A percentile compares a stretch with the other conserved stretches of the same genome.
Conservation (phyloP, 2,113 vertebrate genomes). For the Megatriorchis doriae region DNA sequence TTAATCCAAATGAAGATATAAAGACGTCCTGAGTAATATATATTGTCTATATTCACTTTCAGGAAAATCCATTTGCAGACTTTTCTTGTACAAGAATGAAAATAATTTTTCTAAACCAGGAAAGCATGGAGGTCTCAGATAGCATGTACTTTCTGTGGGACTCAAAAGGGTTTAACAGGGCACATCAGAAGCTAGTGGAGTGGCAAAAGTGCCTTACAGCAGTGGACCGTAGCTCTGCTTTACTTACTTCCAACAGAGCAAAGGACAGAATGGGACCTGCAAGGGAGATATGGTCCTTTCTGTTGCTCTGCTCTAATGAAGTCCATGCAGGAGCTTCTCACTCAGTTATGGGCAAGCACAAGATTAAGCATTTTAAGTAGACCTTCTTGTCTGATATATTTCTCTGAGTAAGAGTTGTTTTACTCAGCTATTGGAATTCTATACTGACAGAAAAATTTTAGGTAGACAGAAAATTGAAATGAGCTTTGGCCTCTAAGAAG, state of each 20-base stretch:
- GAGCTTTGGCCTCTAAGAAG: not conserved
- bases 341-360: not conserved
- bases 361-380: not conserved
- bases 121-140: not conserved
- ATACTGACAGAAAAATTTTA: not conserved
- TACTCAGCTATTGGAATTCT: not conserved
- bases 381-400: not conserved
- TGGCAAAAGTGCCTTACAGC: not conserved
- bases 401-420: not conserved
- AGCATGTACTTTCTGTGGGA: accelerated
- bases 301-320: not conserved
- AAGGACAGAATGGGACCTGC: not conserved
- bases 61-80: not conserved
- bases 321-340: not conserved
- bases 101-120: not conserved
- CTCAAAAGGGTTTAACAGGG: not conserved
- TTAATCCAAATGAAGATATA: slow-evolving; percentile 8
- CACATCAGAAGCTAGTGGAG: not conserved
- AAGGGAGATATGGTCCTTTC: not conserved
- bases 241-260: not conserved
- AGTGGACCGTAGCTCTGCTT: not conserved
- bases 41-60: not conserved
- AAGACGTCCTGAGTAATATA: not conserved
- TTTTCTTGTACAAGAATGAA: not conserved
- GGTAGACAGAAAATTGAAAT: not conserved